Conservation (phyloP, 2,888 invertebrate species). For the Napeogenes sylphis region DNA sequence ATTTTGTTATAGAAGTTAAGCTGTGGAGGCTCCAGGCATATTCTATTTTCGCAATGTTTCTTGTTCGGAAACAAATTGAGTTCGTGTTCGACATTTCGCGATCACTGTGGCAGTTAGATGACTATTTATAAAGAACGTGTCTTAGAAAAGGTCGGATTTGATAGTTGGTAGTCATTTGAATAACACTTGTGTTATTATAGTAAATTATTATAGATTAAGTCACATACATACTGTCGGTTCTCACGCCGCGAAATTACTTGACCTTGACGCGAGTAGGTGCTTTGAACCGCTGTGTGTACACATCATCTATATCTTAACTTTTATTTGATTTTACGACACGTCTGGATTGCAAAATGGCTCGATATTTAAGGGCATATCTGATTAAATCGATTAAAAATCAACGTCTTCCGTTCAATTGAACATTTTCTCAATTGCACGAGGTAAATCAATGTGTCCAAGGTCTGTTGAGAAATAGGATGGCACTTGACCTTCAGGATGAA, state of each 20-base stretch:
- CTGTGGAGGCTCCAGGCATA: slow-evolving; percentile 32
- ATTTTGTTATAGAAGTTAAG: slow-evolving; percentile 2
- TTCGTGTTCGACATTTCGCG: slow-evolving; percentile 76
- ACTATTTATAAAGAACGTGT: slow-evolving; percentile 77
- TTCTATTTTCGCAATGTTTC: slow-evolving; percentile 67
- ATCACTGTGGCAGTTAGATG: slow-evolving; percentile 70
- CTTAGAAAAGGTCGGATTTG: slow-evolving; percentile 76
- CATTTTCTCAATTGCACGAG: slow-evolving; percentile 53
- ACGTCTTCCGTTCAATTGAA: slow-evolving; percentile 66
- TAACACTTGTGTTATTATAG: slow-evolving; percentile 71
- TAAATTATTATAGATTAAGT: slow-evolving; percentile 75
- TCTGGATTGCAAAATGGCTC: not conserved
- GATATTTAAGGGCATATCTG: not conserved
- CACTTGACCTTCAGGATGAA: slow-evolving; percentile 77
- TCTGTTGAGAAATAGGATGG: slow-evolving; percentile 77
- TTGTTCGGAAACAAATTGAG: slow-evolving; percentile 67
- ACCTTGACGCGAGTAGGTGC: slow-evolving; percentile 62
- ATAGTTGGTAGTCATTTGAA: slow-evolving; percentile 75
- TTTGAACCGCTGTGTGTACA: slow-evolving; percentile 38
- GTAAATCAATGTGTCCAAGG: slow-evolving; percentile 73
- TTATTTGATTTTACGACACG: slow-evolving; percentile 5
- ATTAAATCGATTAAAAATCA: slow-evolving; percentile 57
- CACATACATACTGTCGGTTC: slow-evolving; percentile 62
- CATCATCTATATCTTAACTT: slow-evolving; percentile 8
- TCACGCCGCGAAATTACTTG: slow-evolving; percentile 69